Percentiles rank a stretch among this genome's conserved stretches.
Conservation (phyloP, 2,797 vertebrate genomes). For the Tiaroga cobitis region DNA sequence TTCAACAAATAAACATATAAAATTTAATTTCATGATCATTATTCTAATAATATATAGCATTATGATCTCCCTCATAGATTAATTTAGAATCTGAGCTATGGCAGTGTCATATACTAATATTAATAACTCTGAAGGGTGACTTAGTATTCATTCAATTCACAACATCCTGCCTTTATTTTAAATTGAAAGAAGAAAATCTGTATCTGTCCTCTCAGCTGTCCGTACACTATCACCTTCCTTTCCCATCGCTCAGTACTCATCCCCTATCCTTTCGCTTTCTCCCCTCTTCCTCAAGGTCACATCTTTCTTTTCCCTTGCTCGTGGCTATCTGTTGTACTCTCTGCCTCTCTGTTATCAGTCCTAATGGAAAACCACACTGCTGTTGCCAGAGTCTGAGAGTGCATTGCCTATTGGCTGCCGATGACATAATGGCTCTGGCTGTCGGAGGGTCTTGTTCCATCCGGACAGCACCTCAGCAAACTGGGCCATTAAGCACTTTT, state of each 20-base stretch:
- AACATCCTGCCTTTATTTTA: background rate
- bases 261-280: slow-evolving; percentile 14
- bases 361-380: slow-evolving; percentile 37
- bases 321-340: slow-evolving; percentile 18
- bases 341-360: slow-evolving; percentile 13
- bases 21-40: background rate
- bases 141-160: background rate
- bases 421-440: slow-evolving; percentile 47
- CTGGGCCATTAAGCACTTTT: slow-evolving; percentile 54
- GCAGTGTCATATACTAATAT: background rate
- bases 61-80: background rate
- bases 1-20: background rate
- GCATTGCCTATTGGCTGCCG: slow-evolving; percentile 52
- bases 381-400: slow-evolving; percentile 1
- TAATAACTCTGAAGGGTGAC: background rate
- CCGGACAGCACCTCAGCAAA: slow-evolving; percentile 40
- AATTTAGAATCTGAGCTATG: background rate
- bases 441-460: slow-evolving; percentile 33
- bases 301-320: slow-evolving; percentile 18
- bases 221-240: background rate
- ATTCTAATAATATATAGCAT: background rate
- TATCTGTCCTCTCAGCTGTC: background rate
- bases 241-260: background rate
- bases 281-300: slow-evolving; percentile 24
- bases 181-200: background rate